Conservation (phyloP, 1,140 invertebrate genomes). For the Cherax destructor region DNA sequence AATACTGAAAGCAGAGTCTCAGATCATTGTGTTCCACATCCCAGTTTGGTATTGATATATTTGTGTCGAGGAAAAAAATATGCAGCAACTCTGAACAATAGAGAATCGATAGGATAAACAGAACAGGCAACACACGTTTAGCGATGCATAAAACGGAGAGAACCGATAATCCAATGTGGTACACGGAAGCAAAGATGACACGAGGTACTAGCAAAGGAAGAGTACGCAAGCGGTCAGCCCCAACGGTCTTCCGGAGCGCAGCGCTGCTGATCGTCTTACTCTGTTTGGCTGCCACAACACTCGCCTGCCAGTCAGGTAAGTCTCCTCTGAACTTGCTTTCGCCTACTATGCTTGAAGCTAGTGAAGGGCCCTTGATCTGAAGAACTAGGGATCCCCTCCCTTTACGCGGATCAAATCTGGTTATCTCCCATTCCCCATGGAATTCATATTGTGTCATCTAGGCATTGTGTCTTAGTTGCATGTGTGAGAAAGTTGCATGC, state of each 20-base stretch:
- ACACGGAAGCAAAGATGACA: background rate
- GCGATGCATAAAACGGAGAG: background rate
- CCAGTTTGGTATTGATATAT: background rate
- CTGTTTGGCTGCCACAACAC: background rate
- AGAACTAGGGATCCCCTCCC: too few species aligned
- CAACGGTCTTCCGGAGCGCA: background rate
- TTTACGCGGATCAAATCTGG: too few species aligned
- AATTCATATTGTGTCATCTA: too few species aligned
- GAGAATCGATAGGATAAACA: too few species aligned
- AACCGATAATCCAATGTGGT: background rate
- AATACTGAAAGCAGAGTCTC: too few species aligned
- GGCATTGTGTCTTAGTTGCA: too few species aligned
- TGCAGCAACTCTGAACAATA: background rate
- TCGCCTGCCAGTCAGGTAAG: background rate
- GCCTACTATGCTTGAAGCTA: too few species aligned
- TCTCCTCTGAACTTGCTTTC: too few species aligned
- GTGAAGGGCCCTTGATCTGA: too few species aligned
- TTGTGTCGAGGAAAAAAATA: background rate
- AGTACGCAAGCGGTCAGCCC: background rate
- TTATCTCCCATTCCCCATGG: too few species aligned
- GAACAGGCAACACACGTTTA: background rate
- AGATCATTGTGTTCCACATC: too few species aligned
- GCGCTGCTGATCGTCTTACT: background rate
- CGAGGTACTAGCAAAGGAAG: background rate
- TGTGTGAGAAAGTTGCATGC: too few species aligned